A percentile compares a stretch with the other conserved stretches of the same genome.
Conservation (phyloP, 2,113 vertebrate genomes). For the Anolis carolinensis region DNA sequence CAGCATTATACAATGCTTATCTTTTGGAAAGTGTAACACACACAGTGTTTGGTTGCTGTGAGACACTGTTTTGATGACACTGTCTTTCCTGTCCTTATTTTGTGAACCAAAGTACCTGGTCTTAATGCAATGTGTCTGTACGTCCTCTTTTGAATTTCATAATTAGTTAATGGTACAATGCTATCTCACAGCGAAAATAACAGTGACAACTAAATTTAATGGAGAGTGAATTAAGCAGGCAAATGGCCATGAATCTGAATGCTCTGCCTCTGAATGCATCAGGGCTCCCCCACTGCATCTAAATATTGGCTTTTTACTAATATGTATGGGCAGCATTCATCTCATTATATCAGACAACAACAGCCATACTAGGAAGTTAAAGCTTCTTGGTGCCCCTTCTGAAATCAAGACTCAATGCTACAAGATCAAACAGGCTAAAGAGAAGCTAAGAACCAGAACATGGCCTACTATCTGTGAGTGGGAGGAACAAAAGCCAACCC, state of each 20-base stretch:
- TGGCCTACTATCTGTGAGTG: neutral
- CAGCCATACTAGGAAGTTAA: neutral
- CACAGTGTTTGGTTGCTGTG: neutral
- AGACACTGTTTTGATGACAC: conserved; percentile 5
- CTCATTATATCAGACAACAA: conserved; percentile 5
- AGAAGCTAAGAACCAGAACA: neutral
- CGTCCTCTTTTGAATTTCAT: conserved; percentile 32
- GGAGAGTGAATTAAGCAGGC: conserved; percentile 11
- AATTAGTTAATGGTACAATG: conserved; percentile 11
- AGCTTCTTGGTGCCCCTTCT: neutral
- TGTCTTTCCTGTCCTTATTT: neutral
- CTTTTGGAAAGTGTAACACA: neutral
- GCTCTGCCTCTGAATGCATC: conserved; percentile 6
- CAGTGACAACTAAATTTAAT: neutral
- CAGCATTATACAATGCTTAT: neutral
- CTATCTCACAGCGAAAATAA: neutral
- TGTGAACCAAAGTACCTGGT: neutral
- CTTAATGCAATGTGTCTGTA: conserved; percentile 20
- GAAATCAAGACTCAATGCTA: neutral
- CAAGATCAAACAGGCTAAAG: neutral
- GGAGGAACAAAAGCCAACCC: neutral
- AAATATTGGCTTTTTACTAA: conserved; percentile 9
- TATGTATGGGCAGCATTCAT: conserved; percentile 3
- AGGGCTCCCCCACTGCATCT: neutral
- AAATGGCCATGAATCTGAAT: conserved; percentile 8